These are phyloP conservation scores for Gorsachius magnificus DNA, from an alignment of 2,797 vertebrate genomes.

Conservation along the genomic window DNA sequence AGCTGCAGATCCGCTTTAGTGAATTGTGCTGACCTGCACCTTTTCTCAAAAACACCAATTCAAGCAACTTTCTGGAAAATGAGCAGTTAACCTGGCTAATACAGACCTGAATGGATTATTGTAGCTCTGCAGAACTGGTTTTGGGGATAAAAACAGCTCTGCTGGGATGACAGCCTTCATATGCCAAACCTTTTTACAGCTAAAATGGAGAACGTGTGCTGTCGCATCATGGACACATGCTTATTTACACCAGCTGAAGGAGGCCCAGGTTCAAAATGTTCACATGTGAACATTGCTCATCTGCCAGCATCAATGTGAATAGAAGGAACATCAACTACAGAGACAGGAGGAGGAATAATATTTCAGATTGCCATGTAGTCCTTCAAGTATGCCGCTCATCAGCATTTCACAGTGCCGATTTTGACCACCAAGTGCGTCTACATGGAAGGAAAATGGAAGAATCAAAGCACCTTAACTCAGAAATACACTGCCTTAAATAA, in stretches of 20 bases:
- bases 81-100: background rate
- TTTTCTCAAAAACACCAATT: conserved; percentile 4
- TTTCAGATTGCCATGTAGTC: background rate
- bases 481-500: background rate
- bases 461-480: background rate
- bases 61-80: conserved; percentile 13
- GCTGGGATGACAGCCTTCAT: background rate
- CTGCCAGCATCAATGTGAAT: background rate
- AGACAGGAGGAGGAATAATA: background rate
- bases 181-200: background rate
- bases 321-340: background rate
- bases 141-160: background rate
- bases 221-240: background rate
- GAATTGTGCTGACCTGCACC: background rate
- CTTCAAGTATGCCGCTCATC: background rate
- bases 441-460: background rate
- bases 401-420: background rate
- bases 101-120: background rate
- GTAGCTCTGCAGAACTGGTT: background rate
- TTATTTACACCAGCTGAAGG: background rate
- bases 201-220: background rate
- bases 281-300: background rate
- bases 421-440: background rate
- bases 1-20: background rate
- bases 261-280: background rate